A percentile compares a stretch with the other conserved stretches of the same genome.
These are phyloP conservation scores for Eunapius fragilis DNA, from an alignment of 37 sponge, comb jelly and placozoan genomes.

Conservation along the genomic window DNA sequence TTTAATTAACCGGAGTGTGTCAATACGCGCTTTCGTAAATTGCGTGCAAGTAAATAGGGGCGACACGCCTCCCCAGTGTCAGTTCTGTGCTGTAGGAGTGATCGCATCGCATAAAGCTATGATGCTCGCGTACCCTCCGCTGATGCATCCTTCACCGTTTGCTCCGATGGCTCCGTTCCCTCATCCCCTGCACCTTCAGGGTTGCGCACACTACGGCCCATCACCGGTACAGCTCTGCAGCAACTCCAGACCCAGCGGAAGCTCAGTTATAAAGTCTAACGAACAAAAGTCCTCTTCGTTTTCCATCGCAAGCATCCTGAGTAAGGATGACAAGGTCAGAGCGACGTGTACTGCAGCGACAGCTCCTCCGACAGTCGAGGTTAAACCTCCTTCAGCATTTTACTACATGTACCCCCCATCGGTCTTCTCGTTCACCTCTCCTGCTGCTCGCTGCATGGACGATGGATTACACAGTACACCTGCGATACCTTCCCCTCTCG, in stretches of 20 bases:
- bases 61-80: constrained; percentile 10
- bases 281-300: constrained; percentile 27
- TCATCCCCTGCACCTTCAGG: not conserved
- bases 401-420: constrained; percentile 37
- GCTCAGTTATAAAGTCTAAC: constrained; percentile 4
- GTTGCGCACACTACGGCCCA: not conserved
- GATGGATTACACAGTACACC: constrained; percentile 5
- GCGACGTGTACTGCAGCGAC: too few relatives aligned
- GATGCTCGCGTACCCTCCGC: constrained; percentile 60
- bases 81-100: not conserved
- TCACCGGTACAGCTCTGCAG: constrained; percentile 11
- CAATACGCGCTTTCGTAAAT: not conserved
- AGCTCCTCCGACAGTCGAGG: not conserved
- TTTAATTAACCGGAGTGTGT: not conserved
- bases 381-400: constrained; percentile 11
- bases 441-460: not conserved
- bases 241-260: constrained; percentile 1
- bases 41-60: not conserved
- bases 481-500: constrained; percentile 33
- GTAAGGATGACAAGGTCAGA: constrained; percentile 9
- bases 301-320: constrained; percentile 64
- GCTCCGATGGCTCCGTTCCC: constrained; percentile 13
- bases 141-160: constrained; percentile 43
- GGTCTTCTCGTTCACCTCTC: constrained; percentile 2
- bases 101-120: constrained; percentile 12